A percentile compares a stretch with the other conserved stretches of the same genome.
These are phyloP conservation scores for Sebastolobus altivelis DNA, from an alignment of 2,797 vertebrate genomes.

Conservation along the genomic window DNA sequence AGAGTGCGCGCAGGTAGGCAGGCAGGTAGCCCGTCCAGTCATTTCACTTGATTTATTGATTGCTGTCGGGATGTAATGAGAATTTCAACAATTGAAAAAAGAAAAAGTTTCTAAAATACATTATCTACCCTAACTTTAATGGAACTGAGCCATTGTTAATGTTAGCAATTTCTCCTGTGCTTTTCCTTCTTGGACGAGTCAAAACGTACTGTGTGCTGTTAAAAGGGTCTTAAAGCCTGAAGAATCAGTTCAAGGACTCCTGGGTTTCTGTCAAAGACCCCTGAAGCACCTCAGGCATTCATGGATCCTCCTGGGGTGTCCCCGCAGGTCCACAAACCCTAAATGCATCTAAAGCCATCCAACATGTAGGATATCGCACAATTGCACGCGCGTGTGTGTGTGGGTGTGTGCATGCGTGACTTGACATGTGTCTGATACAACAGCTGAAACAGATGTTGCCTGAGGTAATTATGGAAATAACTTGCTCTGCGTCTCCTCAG, in stretches of 20 bases:
- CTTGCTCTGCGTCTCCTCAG: conserved; percentile 31
- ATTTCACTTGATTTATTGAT: no score
- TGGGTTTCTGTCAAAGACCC: background rate
- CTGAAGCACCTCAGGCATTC: background rate
- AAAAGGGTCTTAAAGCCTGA: background rate
- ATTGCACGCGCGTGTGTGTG: background rate
- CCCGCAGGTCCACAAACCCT: background rate
- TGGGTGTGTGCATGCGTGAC: background rate
- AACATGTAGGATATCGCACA: background rate
- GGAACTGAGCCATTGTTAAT: no score
- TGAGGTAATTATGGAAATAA: conserved; percentile 37
- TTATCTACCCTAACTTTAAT: no score
- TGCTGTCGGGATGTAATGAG: no score
- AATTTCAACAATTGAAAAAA: no score
- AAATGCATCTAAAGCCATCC: background rate
- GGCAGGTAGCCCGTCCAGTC: no score
- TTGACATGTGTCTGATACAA: conserved; percentile 12
- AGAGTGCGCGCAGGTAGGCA: no score
- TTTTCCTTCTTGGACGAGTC: background rate
- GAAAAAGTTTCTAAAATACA: no score
- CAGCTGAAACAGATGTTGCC: conserved; percentile 53
- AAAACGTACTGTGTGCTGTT: background rate
- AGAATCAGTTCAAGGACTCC: background rate
- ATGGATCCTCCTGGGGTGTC: background rate
- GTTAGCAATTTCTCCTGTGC: background rate